Percentiles rank a stretch among this genome's conserved stretches.
Evolutionary conservation across 2,113 vertebrate species (phyloP).

Genomic region (Mesembrinibis cayennensis): DNA sequence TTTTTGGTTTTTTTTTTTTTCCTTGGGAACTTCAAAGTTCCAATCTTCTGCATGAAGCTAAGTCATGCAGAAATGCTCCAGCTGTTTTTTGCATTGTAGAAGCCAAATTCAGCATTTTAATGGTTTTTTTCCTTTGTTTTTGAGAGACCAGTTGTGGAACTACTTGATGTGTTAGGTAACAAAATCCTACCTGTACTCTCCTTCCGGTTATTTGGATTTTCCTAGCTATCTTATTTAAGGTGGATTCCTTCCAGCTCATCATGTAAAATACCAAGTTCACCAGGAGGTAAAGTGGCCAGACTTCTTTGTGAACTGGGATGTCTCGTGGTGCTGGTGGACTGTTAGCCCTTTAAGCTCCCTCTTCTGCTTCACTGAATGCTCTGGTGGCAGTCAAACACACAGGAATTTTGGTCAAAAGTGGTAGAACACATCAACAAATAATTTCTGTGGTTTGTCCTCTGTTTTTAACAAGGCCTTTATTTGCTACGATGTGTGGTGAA

Average conservation of each 20-base stretch:
- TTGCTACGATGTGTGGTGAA: not conserved
- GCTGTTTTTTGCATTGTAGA: conserved; percentile 60
- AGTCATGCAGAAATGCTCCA: conserved; percentile 73
- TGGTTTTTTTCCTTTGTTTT: not conserved
- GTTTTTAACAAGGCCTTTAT: not conserved
- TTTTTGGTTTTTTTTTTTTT: conserved; percentile 6
- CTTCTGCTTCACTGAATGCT: not conserved
- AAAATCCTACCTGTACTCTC: not conserved
- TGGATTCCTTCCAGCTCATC: not conserved
- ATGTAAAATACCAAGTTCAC: not conserved
- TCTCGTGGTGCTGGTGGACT: not conserved
- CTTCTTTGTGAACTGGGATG: not conserved
- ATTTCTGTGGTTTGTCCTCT: not conserved
- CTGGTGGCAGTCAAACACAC: not conserved
- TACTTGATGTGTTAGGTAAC: conserved; percentile 8
- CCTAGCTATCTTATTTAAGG: not conserved
- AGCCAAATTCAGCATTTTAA: conserved; percentile 52
- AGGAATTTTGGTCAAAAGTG: not conserved
- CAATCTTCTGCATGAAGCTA: conserved; percentile 65
- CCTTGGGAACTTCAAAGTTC: conserved; percentile 65
- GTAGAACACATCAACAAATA: not conserved
- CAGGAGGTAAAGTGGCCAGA: not conserved
- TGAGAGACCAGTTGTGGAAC: conserved; percentile 32
- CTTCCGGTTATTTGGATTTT: conserved; percentile 11
- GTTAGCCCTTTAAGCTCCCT: not conserved